A percentile compares a stretch with the other conserved stretches of the same genome.
Evolutionary conservation across 2,888 invertebrate species (phyloP).

Genomic region (Tuberolachnus salignus): DNA sequence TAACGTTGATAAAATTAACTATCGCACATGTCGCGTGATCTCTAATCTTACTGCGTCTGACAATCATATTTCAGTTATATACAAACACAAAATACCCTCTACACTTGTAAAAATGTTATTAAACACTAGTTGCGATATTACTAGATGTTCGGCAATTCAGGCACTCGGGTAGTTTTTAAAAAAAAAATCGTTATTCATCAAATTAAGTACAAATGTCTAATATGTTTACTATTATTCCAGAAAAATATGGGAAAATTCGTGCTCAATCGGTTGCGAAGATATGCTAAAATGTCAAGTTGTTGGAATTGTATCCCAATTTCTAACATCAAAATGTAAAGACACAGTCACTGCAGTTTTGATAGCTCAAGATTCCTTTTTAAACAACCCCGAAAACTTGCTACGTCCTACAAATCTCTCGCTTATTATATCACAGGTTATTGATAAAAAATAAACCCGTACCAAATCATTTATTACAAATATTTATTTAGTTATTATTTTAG

Average conservation of each 20-base stretch:
- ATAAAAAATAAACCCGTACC: background rate
- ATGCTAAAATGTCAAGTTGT: conserved; percentile 33
- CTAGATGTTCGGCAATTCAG: conserved; percentile 62
- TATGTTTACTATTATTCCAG: conserved; percentile 13
- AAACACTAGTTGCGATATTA: conserved; percentile 60
- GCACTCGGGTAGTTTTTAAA: conserved; percentile 62
- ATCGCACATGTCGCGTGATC: conserved; percentile 78
- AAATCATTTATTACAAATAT: background rate
- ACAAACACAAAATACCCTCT: conserved; percentile 66
- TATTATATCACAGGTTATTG: conserved; percentile 13
- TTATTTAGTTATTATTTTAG: conserved; percentile 8
- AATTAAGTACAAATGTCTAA: background rate
- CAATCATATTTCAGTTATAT: conserved; percentile 67
- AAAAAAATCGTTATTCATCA: background rate
- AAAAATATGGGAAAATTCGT: conserved; percentile 53
- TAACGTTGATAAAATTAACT: conserved; percentile 74
- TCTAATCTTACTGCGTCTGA: conserved; percentile 78
- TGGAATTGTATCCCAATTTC: background rate
- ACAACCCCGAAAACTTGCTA: background rate
- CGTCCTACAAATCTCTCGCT: background rate
- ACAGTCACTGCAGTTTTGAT: conserved; percentile 35
- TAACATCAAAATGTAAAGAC: conserved; percentile 32
- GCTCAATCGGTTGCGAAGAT: conserved; percentile 19
- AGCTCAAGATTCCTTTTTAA: conserved; percentile 23
- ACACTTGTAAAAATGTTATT: conserved; percentile 66